Percentiles rank a stretch among this genome's conserved stretches.
Conservation (phyloP, 2,797 vertebrate genomes). For the Cheirogaleus major region DNA sequence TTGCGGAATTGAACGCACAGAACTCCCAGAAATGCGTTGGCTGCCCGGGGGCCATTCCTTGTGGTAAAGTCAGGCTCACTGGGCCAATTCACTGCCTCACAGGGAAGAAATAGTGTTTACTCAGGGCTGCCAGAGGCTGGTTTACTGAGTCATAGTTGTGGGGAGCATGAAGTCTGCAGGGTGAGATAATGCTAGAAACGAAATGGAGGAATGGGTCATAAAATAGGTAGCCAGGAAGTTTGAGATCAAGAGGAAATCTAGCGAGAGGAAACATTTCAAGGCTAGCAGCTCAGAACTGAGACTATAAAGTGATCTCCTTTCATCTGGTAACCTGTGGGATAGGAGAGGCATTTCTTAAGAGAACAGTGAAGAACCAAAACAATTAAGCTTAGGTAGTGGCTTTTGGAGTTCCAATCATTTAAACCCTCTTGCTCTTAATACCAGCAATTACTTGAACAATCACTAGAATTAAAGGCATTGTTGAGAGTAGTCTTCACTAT, state of each 20-base stretch:
- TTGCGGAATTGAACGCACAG: background rate
- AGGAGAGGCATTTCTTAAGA: background rate
- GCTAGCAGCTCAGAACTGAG: background rate
- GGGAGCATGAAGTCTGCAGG: background rate
- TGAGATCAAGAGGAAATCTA: slow-evolving; percentile 34
- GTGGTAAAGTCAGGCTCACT: background rate
- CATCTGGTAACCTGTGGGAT: background rate
- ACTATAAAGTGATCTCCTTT: background rate
- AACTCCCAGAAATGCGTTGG: background rate
- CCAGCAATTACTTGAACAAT: background rate
- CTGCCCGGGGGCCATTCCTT: background rate
- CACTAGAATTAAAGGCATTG: background rate
- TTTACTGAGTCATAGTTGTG: slow-evolving; percentile 42
- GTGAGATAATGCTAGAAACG: slow-evolving; percentile 25
- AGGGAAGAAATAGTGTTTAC: background rate
- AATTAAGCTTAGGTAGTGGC: background rate
- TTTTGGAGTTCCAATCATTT: background rate
- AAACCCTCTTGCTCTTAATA: background rate
- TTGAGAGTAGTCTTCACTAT: background rate
- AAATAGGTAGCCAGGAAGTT: slow-evolving; percentile 35
- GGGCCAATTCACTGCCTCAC: background rate
- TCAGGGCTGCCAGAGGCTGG: background rate
- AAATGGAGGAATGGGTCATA: background rate
- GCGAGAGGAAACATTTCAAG: background rate
- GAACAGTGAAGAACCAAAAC: background rate